Conservation (phyloP, 2,797 vertebrate species). For the Sebastes umbrosus region DNA sequence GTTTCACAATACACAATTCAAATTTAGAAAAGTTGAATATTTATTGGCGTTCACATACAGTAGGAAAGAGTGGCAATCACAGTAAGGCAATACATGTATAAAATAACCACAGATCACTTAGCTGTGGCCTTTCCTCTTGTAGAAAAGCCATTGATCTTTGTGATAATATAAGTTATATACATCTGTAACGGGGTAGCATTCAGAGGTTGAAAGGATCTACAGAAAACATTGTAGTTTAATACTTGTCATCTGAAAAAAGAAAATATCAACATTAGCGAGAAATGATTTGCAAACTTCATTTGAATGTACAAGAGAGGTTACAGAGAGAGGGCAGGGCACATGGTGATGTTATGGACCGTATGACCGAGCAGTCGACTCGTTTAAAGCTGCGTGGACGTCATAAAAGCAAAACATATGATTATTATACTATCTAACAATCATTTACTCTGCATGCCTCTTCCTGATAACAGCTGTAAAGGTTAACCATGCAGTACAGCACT, state of each 20-base stretch:
- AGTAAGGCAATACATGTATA: slow-evolving; percentile 13
- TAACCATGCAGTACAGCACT: not conserved
- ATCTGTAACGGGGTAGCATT: not conserved
- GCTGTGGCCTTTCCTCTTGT: not conserved
- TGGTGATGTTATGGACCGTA: not conserved
- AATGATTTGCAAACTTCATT: not conserved
- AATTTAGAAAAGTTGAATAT: slow-evolving; percentile 36
- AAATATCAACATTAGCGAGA: not conserved
- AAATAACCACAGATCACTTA: slow-evolving; percentile 13
- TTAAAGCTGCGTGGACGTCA: not conserved
- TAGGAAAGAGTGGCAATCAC: slow-evolving; percentile 47
- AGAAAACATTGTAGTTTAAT: not conserved
- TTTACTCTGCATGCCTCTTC: not conserved
- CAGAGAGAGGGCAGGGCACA: not conserved
- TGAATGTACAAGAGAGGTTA: not conserved
- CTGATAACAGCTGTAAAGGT: not conserved
- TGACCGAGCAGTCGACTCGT: not conserved
- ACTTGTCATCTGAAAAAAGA: not conserved
- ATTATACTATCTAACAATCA: not conserved
- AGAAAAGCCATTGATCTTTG: slow-evolving; percentile 22
- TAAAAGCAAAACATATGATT: not conserved
- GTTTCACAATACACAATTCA: not conserved
- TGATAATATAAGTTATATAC: slow-evolving; percentile 20
- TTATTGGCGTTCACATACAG: slow-evolving; percentile 53
- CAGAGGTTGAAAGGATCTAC: not conserved